Base-by-base conservation (phyloP, 1,140 invertebrate species). In the Oryzaephilus surinamensis region DNA sequence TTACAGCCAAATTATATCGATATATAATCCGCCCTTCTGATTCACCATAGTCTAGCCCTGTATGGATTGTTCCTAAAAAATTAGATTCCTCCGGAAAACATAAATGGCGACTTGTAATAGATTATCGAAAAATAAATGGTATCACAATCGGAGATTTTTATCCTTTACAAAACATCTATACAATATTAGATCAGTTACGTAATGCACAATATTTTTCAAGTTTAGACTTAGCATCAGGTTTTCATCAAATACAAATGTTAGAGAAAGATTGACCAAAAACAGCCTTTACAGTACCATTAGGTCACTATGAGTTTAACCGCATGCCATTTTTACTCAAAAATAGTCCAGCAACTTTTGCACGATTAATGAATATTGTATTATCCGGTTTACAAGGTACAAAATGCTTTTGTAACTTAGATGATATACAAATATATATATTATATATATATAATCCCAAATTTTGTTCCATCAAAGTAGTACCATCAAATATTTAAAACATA, bases 131-230 rank as follows among this genome's bases (percentile, higher is more conserved):
- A 49, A 32, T 64, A 14, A 65, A 63, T 44, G 40, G 55, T 2
- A 35, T 49, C 5, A 62, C 59, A 2, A 45, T 61, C 3, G 44
- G 38, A 12, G 57, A 64, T 26, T 36, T 18, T 23, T 73, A 61
- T 51, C 73, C 70, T 1, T 42, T 76, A 6, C 72, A 71, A 1
- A 54, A 61, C 24, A 70, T 75, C 10, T 59, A 65, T 17, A 60
- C 67, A 10, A 62, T 61, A 20, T 46, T 76, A 16, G 57, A 67
- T 39, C 46, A 51, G 18, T 37, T 73, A 20, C 54, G 55, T 6
- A 61, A 63, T 28, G 50, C 56, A 13, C 56, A 56, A 18, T 69
- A 62, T 42, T 73, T 73, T 47, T 60, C 62, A 10, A 60, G 62
- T 4, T 41, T 73, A 5, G 69, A 74, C 51, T 43, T 72, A 10